Percentiles rank a stretch among this genome's conserved stretches.
Evolutionary conservation across 2,113 vertebrate genomes (phyloP).

Genomic region (Trinectes maculatus): DNA sequence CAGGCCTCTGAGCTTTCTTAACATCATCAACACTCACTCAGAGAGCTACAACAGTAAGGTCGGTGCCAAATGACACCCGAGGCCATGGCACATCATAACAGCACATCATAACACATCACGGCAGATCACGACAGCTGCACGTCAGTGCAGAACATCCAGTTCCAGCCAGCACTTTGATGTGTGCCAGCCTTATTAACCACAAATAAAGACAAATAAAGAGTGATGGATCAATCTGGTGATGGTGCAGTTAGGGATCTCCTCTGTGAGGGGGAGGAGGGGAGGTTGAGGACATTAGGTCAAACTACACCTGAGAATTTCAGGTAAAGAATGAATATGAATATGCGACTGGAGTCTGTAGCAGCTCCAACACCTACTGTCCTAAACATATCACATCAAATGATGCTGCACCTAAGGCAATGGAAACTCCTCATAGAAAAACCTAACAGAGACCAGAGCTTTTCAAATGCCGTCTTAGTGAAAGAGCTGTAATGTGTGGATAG

Average conservation of each 20-base stretch:
- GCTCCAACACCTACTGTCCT: not conserved
- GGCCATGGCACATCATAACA: slow-evolving; percentile 56
- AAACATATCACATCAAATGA: not conserved
- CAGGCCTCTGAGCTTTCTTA: slow-evolving; percentile 46
- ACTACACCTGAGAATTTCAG: slow-evolving; percentile 25
- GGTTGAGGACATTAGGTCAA: slow-evolving; percentile 32
- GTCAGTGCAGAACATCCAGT: slow-evolving; percentile 38
- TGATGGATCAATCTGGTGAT: slow-evolving; percentile 34
- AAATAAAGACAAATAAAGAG: slow-evolving; percentile 25
- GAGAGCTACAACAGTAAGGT: slow-evolving; percentile 56
- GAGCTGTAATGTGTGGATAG: not conserved
- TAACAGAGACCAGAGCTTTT: not conserved
- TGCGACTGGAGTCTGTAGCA: not conserved
- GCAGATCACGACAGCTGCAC: slow-evolving; percentile 38
- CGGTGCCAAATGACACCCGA: slow-evolving; percentile 68
- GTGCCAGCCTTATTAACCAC: slow-evolving; percentile 40
- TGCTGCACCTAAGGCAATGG: not conserved
- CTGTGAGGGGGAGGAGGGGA: too few species aligned
- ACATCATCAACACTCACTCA: slow-evolving; percentile 60
- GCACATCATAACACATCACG: slow-evolving; percentile 46
- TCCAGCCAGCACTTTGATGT: slow-evolving; percentile 40
- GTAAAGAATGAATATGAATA: slow-evolving; percentile 11
- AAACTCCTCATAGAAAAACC: not conserved
- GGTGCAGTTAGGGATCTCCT: slow-evolving; percentile 61
- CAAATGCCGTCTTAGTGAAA: not conserved